These are phyloP conservation scores for Tyrannus savana DNA, from an alignment of 2,113 vertebrate species.

Conservation along the genomic window DNA sequence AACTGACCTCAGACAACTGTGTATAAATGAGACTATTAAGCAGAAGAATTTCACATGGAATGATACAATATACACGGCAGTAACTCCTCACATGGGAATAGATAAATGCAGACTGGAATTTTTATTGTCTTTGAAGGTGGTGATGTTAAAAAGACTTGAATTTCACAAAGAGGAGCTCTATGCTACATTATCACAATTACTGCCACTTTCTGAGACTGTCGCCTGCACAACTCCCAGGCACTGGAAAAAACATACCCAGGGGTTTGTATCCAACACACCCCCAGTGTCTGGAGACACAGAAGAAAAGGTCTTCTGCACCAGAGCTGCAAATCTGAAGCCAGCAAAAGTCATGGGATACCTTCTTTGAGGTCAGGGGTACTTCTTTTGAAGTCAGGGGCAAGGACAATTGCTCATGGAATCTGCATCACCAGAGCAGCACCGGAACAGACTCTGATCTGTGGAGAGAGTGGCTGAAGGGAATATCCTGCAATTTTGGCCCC, in stretches of 20 bases:
- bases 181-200: slow-evolving; percentile 76
- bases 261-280: neutral
- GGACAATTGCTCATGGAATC: neutral
- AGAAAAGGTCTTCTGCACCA: neutral
- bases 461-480: neutral
- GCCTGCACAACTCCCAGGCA: neutral
- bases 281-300: neutral
- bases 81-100: slow-evolving; percentile 76
- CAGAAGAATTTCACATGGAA: slow-evolving; percentile 76
- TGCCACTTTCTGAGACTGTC: slow-evolving; percentile 68
- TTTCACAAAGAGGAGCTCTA: slow-evolving; percentile 71
- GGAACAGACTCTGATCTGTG: neutral
- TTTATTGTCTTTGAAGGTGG: slow-evolving; percentile 82
- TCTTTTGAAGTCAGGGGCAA: neutral
- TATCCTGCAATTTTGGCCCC: neutral
- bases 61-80: slow-evolving; percentile 77
- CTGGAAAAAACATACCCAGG: neutral
- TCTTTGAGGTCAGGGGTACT: neutral
- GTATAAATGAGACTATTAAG: slow-evolving; percentile 74
- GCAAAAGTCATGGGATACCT: neutral
- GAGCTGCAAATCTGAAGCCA: neutral
- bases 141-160: slow-evolving; percentile 68
- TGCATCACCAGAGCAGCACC: neutral
- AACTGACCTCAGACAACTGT: slow-evolving; percentile 79
- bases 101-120: slow-evolving; percentile 76